Percentiles rank a stretch among this genome's conserved stretches.
Evolutionary conservation across 2,797 vertebrate species (phyloP).

Genomic region (Streptopelia turtur): DNA sequence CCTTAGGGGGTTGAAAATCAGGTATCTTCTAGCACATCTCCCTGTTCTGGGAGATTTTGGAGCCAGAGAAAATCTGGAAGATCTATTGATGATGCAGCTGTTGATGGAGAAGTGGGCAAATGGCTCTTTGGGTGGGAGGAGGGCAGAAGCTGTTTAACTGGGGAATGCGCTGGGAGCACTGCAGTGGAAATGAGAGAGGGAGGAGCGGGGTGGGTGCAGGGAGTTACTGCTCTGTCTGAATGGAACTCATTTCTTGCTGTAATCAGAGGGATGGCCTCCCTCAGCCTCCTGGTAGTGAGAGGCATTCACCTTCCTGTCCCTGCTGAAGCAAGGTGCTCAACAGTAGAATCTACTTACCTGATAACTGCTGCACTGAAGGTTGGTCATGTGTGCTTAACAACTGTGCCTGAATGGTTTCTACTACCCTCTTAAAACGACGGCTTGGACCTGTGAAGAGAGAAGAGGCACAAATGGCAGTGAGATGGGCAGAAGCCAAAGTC

Average conservation of each 20-base stretch:
- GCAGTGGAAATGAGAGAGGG: conserved; percentile 55
- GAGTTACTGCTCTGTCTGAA: conserved; percentile 58
- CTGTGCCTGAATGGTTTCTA: conserved; percentile 99
- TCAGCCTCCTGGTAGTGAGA: conserved; percentile 38
- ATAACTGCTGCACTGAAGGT: conserved; percentile 94
- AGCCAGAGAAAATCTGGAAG: background rate
- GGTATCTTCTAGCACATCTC: background rate
- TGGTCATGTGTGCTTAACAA: conserved; percentile 98
- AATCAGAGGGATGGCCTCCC: conserved; percentile 43
- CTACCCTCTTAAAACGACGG: conserved; percentile 98
- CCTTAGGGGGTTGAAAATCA: conserved; percentile 45
- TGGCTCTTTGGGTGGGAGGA: conserved; percentile 71
- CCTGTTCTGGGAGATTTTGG: background rate
- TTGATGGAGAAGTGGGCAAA: conserved; percentile 68
- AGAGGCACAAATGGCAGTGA: background rate
- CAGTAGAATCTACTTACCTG: conserved; percentile 87
- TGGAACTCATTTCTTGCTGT: background rate
- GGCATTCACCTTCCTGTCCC: conserved; percentile 53
- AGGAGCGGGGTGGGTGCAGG: conserved; percentile 36
- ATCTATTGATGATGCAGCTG: conserved; percentile 56
- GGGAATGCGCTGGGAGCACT: conserved; percentile 37
- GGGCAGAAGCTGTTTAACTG: conserved; percentile 42
- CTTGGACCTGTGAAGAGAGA: conserved; percentile 88
- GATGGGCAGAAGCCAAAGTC: background rate
- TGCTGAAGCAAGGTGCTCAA: conserved; percentile 51